These are phyloP conservation scores for Aleiodes testaceus DNA, from an alignment of 2,888 invertebrate species.

Conservation along the genomic window DNA sequence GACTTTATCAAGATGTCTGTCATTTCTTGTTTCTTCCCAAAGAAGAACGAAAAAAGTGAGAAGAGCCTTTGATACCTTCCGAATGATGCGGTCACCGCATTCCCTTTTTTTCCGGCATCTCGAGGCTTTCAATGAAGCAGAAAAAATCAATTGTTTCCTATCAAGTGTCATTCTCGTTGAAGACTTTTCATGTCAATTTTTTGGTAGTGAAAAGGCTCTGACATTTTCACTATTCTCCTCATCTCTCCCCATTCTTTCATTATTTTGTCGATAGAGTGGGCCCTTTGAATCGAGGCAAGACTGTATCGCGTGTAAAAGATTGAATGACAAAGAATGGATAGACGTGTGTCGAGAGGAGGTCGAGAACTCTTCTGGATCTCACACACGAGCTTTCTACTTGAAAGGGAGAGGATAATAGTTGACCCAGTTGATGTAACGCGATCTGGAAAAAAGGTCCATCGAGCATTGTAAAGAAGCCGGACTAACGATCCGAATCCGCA, in stretches of 20 bases:
- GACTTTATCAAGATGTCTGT: conserved; percentile 23
- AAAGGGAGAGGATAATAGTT: conserved; percentile 3
- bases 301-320: conserved; percentile 38
- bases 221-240: conserved; percentile 8
- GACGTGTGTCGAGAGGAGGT: conserved; percentile 32
- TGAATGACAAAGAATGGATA: conserved; percentile 40
- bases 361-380: conserved; percentile 10
- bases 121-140: not conserved
- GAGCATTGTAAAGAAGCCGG: conserved; percentile 40
- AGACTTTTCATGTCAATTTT: conserved; percentile 27
- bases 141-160: conserved; percentile 34
- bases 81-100: conserved; percentile 27
- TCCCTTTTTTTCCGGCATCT: not conserved
- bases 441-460: conserved; percentile 20
- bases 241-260: not conserved
- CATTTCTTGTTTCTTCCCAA: not conserved
- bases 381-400: not conserved
- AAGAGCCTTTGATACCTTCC: conserved; percentile 20
- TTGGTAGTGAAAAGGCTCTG: conserved; percentile 23
- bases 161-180: conserved; percentile 28
- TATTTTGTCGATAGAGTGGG: conserved; percentile 3
- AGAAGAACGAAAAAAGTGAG: not conserved
- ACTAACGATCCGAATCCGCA: conserved; percentile 34
- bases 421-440: conserved; percentile 36
- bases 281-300: conserved; percentile 17